Conservation (phyloP, 2,888 invertebrate species). For the Oxytorus armatus region DNA sequence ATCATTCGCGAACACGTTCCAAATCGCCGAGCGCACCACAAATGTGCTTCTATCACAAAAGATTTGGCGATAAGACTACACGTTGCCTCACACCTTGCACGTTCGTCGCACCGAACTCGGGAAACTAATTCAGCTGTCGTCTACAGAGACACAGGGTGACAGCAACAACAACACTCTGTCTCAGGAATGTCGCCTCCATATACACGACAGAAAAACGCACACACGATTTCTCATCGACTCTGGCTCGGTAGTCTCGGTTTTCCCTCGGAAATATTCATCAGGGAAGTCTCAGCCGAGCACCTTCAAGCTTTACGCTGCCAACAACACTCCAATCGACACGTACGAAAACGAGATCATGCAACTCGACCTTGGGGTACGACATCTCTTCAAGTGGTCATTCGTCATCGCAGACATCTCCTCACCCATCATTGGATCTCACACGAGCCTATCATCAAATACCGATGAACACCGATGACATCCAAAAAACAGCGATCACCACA, state of each 20-base stretch:
- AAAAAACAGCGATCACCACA: no score
- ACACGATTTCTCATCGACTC: no score
- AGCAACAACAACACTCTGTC: background rate
- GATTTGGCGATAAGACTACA: no score
- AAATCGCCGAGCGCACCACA: background rate
- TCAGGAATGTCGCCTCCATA: no score
- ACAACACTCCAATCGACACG: background rate
- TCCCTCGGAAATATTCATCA: no score
- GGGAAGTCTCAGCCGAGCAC: no score
- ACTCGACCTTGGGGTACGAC: background rate
- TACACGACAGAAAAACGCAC: no score
- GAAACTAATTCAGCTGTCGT: background rate
- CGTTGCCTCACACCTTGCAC: background rate
- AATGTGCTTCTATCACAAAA: conserved; percentile 5
- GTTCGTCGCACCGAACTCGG: background rate
- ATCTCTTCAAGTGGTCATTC: conserved; percentile 23
- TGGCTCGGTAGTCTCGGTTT: no score
- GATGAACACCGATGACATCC: no score
- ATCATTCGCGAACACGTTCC: background rate
- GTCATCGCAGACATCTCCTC: conserved; percentile 33
- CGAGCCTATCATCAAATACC: no score
- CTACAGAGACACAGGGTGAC: background rate
- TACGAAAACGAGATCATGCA: background rate
- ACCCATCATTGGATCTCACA: no score
- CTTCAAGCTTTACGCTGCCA: no score